A percentile compares a stretch with the other conserved stretches of the same genome.
Evolutionary conservation across 2,113 vertebrate genomes (phyloP).

Genomic region (Craseonycteris thonglongyai): DNA sequence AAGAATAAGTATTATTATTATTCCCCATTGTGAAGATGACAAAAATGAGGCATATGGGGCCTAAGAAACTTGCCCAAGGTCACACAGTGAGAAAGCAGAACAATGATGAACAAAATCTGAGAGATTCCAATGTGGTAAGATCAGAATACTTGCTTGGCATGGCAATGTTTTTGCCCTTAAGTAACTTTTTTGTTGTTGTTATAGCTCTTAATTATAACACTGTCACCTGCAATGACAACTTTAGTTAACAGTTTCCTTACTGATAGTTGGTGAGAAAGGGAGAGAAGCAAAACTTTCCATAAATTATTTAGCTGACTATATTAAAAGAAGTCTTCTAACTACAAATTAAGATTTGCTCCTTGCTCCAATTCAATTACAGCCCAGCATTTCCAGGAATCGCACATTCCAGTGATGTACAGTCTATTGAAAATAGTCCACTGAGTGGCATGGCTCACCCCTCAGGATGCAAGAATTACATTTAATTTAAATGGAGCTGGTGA

Average conservation of each 20-base stretch:
- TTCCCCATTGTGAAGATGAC: not conserved
- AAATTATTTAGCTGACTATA: slow-evolving; percentile 14
- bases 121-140: not conserved
- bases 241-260: slow-evolving; percentile 34
- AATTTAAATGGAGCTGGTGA: not conserved
- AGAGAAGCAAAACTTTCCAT: slow-evolving; percentile 42
- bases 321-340: slow-evolving; percentile 39
- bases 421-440: not conserved
- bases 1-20: not conserved
- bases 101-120: not conserved
- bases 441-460: not conserved
- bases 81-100: not conserved
- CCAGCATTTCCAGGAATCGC: slow-evolving; percentile 33
- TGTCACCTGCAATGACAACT: slow-evolving; percentile 1
- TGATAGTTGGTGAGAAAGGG: slow-evolving; percentile 34
- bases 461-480: not conserved
- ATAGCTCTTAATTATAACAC: not conserved
- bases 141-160: not conserved
- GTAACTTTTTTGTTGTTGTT: not conserved
- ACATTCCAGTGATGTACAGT: not conserved
- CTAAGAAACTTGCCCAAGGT: not conserved
- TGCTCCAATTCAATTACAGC: not conserved
- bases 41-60: not conserved
- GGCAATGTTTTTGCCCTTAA: not conserved
- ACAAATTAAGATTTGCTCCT: not conserved